Conservation (phyloP, 2,113 vertebrate genomes). For the Chelonoidis abingdonii region DNA sequence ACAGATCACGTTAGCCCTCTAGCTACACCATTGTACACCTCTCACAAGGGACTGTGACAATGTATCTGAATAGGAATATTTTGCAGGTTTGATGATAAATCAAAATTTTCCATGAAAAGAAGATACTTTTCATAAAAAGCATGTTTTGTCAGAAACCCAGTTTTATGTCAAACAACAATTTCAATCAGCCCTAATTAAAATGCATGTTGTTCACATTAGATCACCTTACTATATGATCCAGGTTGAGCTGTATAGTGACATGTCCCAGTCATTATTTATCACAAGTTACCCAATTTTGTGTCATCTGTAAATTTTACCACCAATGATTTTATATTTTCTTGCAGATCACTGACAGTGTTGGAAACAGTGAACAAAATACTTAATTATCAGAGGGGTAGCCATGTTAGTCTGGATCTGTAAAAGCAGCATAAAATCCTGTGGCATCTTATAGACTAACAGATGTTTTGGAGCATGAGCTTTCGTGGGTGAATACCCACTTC, state of each 20-base stretch:
- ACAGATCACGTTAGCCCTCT: not conserved
- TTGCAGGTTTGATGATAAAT: not conserved
- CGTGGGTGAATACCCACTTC: no score
- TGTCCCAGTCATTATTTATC: not conserved
- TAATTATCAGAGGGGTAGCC: no score
- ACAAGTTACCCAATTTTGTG: not conserved
- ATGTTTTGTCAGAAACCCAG: not conserved
- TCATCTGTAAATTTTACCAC: not conserved
- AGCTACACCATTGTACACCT: not conserved
- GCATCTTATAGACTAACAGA: no score
- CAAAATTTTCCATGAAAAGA: not conserved
- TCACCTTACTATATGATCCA: not conserved
- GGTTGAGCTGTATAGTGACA: not conserved
- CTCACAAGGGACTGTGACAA: not conserved
- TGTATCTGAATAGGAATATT: not conserved
- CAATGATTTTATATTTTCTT: not conserved
- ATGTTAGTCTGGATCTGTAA: no score
- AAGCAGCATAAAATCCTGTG: no score
- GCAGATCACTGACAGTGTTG: not conserved
- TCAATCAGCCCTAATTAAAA: conserved; percentile 4
- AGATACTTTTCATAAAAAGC: not conserved
- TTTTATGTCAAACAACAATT: not conserved
- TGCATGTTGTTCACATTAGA: not conserved
- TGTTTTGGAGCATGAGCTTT: no score
- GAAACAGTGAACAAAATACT: conserved; percentile 19